Percentiles rank a stretch among this genome's conserved stretches.
Conservation (phyloP, 2,797 vertebrate species). For the Allobates femoralis region DNA sequence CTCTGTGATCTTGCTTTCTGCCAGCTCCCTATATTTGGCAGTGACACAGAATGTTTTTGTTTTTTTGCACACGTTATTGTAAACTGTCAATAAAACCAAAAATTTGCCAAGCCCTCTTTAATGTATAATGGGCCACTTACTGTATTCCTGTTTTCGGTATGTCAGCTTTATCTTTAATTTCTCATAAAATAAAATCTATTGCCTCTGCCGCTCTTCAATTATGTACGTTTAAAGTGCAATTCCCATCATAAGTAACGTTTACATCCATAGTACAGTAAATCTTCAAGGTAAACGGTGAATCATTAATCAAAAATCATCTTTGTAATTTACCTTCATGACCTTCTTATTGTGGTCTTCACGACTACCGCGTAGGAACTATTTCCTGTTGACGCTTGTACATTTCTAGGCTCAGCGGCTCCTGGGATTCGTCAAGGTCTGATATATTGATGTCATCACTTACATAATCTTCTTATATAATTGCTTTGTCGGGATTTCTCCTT, state of each 20-base stretch:
- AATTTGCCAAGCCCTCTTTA: neutral
- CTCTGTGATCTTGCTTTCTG: too few species aligned
- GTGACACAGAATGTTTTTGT: neutral
- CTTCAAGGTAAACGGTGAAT: neutral
- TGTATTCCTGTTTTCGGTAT: neutral
- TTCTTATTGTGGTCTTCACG: neutral
- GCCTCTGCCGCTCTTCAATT: neutral
- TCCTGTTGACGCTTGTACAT: neutral
- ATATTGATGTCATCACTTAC: too few species aligned
- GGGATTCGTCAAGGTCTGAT: too few species aligned
- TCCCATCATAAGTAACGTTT: neutral
- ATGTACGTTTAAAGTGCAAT: constrained; percentile 2
- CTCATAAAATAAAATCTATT: neutral
- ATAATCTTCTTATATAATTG: too few species aligned
- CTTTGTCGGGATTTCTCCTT: too few species aligned
- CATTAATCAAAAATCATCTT: neutral
- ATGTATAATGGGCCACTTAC: constrained; percentile 3
- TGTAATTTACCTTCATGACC: neutral
- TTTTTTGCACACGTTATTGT: neutral
- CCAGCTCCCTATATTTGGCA: neutral
- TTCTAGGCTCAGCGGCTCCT: too few species aligned
- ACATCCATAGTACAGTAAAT: neutral
- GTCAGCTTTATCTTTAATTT: neutral
- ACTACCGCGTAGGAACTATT: neutral
- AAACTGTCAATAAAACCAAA: neutral